Evolutionary conservation across 1,140 invertebrate species (phyloP).

Genomic region (Drosophila kikkawai): DNA sequence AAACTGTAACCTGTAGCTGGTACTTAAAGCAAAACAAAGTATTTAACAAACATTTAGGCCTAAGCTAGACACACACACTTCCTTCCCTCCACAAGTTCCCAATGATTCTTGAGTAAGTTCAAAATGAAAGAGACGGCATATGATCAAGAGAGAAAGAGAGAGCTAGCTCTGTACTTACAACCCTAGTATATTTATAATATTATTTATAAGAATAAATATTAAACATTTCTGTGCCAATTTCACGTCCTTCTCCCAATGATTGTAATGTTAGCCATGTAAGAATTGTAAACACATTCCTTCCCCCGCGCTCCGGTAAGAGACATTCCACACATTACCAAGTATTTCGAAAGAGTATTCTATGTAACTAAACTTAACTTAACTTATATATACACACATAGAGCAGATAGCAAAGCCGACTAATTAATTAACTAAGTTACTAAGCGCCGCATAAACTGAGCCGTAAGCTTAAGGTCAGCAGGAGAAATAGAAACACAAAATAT

Average conservation of each 20-base stretch:
- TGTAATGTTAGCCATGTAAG: constrained; percentile 14
- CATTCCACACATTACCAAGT: constrained; percentile 43
- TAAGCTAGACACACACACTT: constrained; percentile 19
- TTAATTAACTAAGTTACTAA: constrained; percentile 12
- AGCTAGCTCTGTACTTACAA: constrained; percentile 7
- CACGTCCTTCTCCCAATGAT: constrained; percentile 14
- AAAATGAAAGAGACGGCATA: constrained; percentile 18
- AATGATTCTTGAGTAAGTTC: constrained; percentile 17
- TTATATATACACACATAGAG: constrained; percentile 15
- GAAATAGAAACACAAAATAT: constrained; percentile 1
- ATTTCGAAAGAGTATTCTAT: constrained; percentile 40
- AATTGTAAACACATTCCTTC: constrained; percentile 39
- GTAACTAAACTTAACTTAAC: constrained; percentile 19
- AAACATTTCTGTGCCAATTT: constrained; percentile 39
- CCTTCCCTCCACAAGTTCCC: constrained; percentile 8
- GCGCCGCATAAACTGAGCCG: neutral
- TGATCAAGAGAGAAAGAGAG: neutral
- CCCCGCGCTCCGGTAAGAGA: neutral
- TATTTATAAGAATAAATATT: constrained; percentile 4
- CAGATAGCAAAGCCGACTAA: constrained; percentile 2
- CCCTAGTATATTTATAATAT: too few relatives aligned
- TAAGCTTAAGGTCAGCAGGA: neutral
- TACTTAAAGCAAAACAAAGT: constrained; percentile 37
- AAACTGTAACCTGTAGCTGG: constrained; percentile 13
- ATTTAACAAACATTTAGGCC: constrained; percentile 39